Conservation (phyloP, 2,888 invertebrate species). For the Corbicula japonica region DNA sequence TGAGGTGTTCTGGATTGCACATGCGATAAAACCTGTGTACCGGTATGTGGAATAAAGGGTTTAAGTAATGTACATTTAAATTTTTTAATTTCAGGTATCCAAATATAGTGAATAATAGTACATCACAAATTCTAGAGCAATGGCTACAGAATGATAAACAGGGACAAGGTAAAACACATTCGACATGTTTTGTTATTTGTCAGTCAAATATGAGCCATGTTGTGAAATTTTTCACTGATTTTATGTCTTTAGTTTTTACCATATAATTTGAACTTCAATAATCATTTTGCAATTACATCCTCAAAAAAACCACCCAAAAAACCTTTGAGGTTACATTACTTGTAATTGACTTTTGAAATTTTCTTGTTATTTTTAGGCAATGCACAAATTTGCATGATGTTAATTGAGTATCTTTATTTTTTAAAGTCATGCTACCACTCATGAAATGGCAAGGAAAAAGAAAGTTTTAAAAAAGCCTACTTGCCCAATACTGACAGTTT, state of each 20-base stretch:
- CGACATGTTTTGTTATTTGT: too few relatives aligned
- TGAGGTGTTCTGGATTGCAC: too few relatives aligned
- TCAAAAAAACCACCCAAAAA: not conserved
- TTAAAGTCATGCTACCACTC: too few relatives aligned
- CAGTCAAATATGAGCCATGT: too few relatives aligned
- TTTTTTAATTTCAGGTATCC: conserved; percentile 75
- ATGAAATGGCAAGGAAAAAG: too few relatives aligned
- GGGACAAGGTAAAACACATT: conserved; percentile 71
- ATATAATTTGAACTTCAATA: not conserved
- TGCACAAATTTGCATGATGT: too few relatives aligned
- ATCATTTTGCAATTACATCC: not conserved
- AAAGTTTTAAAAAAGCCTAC: too few relatives aligned
- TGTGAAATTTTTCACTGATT: not conserved
- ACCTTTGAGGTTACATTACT: not conserved
- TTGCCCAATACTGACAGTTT: too few relatives aligned
- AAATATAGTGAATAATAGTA: conserved; percentile 74
- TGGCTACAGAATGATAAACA: conserved; percentile 68
- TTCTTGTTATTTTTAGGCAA: too few relatives aligned
- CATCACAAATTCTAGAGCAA: conserved; percentile 64
- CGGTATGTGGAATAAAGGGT: not conserved
- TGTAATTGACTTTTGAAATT: too few relatives aligned
- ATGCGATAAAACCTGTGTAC: not conserved
- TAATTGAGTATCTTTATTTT: too few relatives aligned
- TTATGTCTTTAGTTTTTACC: not conserved
- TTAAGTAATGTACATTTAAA: not conserved